Conservation (phyloP, 2,888 invertebrate species). For the Tridacna crocea region DNA sequence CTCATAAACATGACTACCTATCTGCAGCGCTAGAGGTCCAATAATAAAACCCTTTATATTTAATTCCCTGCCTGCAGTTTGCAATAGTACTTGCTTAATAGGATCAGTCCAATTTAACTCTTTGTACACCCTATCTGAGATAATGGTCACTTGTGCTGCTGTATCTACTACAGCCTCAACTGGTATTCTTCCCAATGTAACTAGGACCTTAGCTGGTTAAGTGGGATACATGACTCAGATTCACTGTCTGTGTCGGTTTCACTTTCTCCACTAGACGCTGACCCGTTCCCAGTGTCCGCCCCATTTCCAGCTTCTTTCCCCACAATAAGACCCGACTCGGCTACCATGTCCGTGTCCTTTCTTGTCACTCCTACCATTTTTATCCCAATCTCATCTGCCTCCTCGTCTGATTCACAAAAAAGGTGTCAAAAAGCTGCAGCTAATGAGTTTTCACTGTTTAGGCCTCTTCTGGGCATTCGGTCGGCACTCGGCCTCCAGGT, state of each 20-base stretch:
- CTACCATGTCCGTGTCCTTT: not conserved
- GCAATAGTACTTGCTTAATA: not conserved
- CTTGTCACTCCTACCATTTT: no score
- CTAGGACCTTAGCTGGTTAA: not conserved
- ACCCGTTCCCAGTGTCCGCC: not conserved
- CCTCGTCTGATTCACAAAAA: not conserved
- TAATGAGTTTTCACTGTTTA: not conserved
- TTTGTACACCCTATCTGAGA: not conserved
- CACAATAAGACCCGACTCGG: not conserved
- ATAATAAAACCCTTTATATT: not conserved
- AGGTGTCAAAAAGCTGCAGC: not conserved
- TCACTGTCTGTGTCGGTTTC: not conserved
- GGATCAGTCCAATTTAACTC: not conserved
- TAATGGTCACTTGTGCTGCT: not conserved
- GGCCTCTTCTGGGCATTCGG: not conserved
- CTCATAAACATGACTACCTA: not conserved
- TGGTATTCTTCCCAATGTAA: not conserved
- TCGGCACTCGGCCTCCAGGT: slow-evolving; percentile 13
- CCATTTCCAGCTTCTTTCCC: not conserved
- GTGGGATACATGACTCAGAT: not conserved
- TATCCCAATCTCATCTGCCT: not conserved
- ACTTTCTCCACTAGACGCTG: not conserved
- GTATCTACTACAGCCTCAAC: not conserved
- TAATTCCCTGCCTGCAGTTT: not conserved
- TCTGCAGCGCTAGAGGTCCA: not conserved